A percentile compares a stretch with the other conserved stretches of the same genome.
Evolutionary conservation across 2,888 invertebrate genomes (phyloP).

Genomic region (Globia sparganii): DNA sequence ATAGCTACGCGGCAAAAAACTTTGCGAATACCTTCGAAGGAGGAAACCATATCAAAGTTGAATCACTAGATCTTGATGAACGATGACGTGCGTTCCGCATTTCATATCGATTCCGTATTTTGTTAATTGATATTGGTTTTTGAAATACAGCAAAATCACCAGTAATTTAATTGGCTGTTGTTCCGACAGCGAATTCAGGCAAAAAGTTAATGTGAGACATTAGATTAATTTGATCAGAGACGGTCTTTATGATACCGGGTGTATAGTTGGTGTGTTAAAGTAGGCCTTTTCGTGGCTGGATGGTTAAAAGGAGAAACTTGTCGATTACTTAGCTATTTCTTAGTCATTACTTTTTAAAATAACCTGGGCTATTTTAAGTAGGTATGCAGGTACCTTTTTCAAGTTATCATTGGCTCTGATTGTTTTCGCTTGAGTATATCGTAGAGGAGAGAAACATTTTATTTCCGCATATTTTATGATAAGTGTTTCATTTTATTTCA

Average conservation of each 20-base stretch:
- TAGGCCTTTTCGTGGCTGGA: not conserved
- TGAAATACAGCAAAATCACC: not conserved
- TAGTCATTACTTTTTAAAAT: not conserved
- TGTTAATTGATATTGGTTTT: not conserved
- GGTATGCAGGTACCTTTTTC: not conserved
- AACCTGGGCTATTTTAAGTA: not conserved
- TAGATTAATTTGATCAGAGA: not conserved
- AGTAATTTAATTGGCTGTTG: not conserved
- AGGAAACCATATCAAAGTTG: constrained; percentile 48
- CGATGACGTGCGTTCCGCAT: constrained; percentile 30
- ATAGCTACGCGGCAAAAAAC: constrained; percentile 44
- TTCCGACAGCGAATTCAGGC: not conserved
- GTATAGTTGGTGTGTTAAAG: not conserved
- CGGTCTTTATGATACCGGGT: not conserved
- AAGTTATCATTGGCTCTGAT: not conserved
- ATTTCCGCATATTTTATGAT: not conserved
- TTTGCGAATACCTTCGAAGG: constrained; percentile 30
- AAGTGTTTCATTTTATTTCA: not conserved
- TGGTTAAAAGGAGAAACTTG: not conserved
- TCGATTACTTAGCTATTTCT: not conserved
- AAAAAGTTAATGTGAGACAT: not conserved
- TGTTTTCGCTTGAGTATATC: not conserved
- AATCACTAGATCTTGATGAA: constrained; percentile 39
- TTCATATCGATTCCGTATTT: constrained; percentile 8
- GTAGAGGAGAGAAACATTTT: not conserved